Conservation (phyloP, 1,140 invertebrate species). For the Diplogasteroides magnus region DNA sequence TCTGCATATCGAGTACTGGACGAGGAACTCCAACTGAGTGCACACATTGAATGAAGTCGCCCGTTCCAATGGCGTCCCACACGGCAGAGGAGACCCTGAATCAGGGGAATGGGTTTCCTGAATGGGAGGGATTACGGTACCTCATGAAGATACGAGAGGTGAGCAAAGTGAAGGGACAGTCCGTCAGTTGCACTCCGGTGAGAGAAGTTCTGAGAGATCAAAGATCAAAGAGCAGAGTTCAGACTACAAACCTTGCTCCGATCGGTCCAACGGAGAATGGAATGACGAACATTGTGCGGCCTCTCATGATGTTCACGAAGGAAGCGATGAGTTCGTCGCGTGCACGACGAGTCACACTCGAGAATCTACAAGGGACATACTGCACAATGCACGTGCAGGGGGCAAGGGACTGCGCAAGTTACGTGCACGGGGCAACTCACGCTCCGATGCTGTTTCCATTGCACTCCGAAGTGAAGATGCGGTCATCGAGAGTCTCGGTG, state of each 20-base stretch:
- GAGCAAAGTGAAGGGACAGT: slow-evolving; percentile 89
- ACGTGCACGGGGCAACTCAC: no score
- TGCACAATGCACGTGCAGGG: no score
- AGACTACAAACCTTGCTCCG: slow-evolving; percentile 65
- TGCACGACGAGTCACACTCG: background rate
- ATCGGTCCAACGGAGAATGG: slow-evolving; percentile 97
- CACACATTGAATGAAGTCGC: slow-evolving; percentile 67
- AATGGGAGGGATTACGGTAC: no score
- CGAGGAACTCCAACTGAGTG: slow-evolving; percentile 81
- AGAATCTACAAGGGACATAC: no score
- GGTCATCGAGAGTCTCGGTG: slow-evolving; percentile 87
- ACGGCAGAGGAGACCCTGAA: slow-evolving; percentile 19
- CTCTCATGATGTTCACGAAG: slow-evolving; percentile 71
- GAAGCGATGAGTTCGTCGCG: slow-evolving; percentile 61
- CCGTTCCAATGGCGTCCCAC: slow-evolving; percentile 49
- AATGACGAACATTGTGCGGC: slow-evolving; percentile 94
- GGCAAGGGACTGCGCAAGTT: no score
- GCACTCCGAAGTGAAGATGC: slow-evolving; percentile 83
- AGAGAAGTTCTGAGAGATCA: slow-evolving; percentile 67
- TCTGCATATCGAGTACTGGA: slow-evolving; percentile 14
- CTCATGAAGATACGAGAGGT: slow-evolving; percentile 95
- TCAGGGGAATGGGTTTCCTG: no score
- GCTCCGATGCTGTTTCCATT: slow-evolving; percentile 68
- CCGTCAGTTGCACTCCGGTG: slow-evolving; percentile 90
- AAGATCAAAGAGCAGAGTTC: background rate